These are phyloP conservation scores for Pomatostomus ruficeps DNA, from an alignment of 2,113 vertebrate genomes.

Conservation along the genomic window DNA sequence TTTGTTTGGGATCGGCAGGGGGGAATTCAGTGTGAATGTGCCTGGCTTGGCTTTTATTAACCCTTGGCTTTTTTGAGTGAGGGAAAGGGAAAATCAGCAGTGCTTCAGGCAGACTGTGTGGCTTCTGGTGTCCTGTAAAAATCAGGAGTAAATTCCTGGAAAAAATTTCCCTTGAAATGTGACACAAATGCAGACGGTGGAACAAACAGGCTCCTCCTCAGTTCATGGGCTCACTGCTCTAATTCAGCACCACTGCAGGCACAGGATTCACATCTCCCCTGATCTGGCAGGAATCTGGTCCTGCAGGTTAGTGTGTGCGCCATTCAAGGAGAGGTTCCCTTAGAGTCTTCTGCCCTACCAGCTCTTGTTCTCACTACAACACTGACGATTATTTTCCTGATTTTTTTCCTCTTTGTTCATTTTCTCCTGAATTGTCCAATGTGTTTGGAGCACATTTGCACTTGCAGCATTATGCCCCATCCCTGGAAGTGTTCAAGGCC, in stretches of 20 bases:
- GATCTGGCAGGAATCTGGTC: background rate
- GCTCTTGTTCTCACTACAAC: background rate
- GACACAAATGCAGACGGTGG: background rate
- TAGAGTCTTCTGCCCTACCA: rapidly evolving
- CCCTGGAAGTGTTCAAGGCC: background rate
- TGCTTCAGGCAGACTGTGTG: rapidly evolving
- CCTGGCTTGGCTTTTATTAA: background rate
- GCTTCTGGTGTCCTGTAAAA: background rate
- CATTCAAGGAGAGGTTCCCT: background rate
- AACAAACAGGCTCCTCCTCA: background rate
- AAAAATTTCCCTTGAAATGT: background rate
- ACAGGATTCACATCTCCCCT: background rate
- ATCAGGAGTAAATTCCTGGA: background rate
- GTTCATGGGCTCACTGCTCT: background rate
- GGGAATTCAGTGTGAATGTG: background rate
- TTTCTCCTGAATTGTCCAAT: background rate
- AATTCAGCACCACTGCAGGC: rapidly evolving
- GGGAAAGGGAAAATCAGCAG: background rate
- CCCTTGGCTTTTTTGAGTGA: background rate
- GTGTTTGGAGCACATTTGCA: background rate
- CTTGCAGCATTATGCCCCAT: background rate
- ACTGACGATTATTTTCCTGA: background rate
- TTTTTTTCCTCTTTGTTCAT: background rate
- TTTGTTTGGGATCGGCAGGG: conserved; percentile 6
- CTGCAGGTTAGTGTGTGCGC: background rate